Base-by-base conservation (phyloP, 2,797 vertebrate species). In the Gallinago nigripennis region DNA sequence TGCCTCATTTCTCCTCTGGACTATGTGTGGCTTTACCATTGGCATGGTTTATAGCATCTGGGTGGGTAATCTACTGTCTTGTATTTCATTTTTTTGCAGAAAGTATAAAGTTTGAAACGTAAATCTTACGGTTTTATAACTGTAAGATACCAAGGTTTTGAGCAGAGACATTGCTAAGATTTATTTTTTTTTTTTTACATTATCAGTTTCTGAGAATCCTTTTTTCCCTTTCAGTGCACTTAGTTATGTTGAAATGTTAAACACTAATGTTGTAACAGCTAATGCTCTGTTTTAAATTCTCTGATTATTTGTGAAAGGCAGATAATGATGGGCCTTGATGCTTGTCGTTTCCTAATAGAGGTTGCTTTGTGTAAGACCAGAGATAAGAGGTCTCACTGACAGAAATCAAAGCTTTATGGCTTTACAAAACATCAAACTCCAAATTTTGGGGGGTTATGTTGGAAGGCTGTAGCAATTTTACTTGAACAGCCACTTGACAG, bases 221-320 rank as follows among this genome's bases (percentile, higher is more conserved):
- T 96, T 96, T 94, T 95, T 90, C 81, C 30, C 56, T 88, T 66
- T 85, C 75, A 64, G 37, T 92, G 41, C 60, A 71, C 81, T 90
- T 60, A 82, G 43, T 46, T 48, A 31, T 45, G 51, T 46, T 88
- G 77, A 76, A 82, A 83, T 56, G 80, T 84, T 96, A 83, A 92
- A 58, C 31, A 73, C 75, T 70, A 60, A 8, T 60, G n/a, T 78
- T 82, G 27, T 86, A 87, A 77, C 88, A 81, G 43, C 50, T 50
- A 79, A 73, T 33, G 41, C 75, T 84, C 53, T 56, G 25, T 77
- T 96, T 90, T 75, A 85, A 94, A 81, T 83, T 86, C 63, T 86
- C 68, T 92, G 73, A 73, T 81, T 92, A 53, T 95, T 94, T 80
- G n/a, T 88, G 90, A 91, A 84, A 92, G 87, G 24, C 65, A 75